These are phyloP conservation scores for Borostomias antarcticus DNA, from an alignment of 2,797 vertebrate species.

Conservation along the genomic window DNA sequence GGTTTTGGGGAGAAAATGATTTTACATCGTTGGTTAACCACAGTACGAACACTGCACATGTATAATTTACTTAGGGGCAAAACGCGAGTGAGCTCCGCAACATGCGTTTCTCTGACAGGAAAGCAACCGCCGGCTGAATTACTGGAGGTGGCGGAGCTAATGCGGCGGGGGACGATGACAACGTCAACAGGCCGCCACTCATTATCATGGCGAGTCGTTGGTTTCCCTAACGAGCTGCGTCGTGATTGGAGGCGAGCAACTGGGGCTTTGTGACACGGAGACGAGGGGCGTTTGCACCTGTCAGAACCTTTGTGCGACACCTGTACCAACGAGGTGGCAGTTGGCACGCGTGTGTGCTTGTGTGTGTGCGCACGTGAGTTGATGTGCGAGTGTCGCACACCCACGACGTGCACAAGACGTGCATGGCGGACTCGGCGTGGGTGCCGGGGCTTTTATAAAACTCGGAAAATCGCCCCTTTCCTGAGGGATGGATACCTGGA, in stretches of 20 bases:
- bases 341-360: no score
- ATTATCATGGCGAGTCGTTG: background rate
- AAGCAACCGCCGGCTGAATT: slow-evolving; percentile 32
- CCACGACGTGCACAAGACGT: slow-evolving; percentile 7
- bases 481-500: slow-evolving; percentile 38
- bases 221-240: slow-evolving; percentile 23
- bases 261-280: background rate
- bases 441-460: slow-evolving; percentile 10
- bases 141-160: slow-evolving; percentile 33
- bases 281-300: background rate
- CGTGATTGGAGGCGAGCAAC: slow-evolving; percentile 1
- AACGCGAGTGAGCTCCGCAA: slow-evolving; percentile 58
- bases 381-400: background rate
- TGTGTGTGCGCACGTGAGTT: background rate
- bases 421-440: slow-evolving; percentile 1
- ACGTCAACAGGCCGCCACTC: slow-evolving; percentile 18
- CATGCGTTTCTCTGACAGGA: slow-evolving; percentile 39
- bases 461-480: slow-evolving; percentile 29
- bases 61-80: slow-evolving; percentile 60
- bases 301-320: slow-evolving; percentile 6
- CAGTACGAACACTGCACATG: slow-evolving; percentile 61
- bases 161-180: slow-evolving; percentile 37
- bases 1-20: slow-evolving; percentile 69
- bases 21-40: slow-evolving; percentile 73
- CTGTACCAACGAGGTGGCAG: background rate